Percentiles rank a stretch among this genome's conserved stretches.
Conservation (phyloP, 2,797 vertebrate species). For the Paguma larvata region DNA sequence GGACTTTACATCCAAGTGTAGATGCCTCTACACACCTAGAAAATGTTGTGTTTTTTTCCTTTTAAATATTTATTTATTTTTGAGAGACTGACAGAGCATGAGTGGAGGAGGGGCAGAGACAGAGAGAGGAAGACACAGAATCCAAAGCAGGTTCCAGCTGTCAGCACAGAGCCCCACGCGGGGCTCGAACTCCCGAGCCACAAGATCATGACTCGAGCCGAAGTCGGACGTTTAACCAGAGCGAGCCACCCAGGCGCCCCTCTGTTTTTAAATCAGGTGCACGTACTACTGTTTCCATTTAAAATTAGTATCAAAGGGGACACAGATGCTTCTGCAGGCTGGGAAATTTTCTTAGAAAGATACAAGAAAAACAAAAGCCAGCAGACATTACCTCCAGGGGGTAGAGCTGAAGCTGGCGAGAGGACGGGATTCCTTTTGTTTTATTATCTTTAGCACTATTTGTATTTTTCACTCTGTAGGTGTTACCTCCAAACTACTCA, state of each 20-base stretch:
- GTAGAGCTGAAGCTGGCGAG: too few species aligned
- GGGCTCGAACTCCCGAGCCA: too few species aligned
- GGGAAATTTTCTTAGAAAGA: conserved; percentile 27
- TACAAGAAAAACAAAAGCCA: background rate
- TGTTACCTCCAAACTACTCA: conserved; percentile 16
- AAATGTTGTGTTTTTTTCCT: background rate
- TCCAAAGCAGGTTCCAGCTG: too few species aligned
- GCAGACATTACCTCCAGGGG: background rate
- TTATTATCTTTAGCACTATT: conserved; percentile 51
- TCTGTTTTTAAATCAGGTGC: background rate
- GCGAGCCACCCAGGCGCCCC: too few species aligned
- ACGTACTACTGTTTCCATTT: background rate
- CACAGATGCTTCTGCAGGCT: background rate
- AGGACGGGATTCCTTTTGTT: background rate
- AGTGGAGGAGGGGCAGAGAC: too few species aligned
- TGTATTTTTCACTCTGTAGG: conserved; percentile 27
- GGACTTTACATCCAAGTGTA: background rate
- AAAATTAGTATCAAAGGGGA: background rate
- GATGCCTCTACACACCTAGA: background rate
- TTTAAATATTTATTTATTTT: too few species aligned
- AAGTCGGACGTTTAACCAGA: too few species aligned
- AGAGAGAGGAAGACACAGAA: too few species aligned
- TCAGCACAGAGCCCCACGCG: too few species aligned
- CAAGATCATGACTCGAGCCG: too few species aligned
- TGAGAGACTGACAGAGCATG: too few species aligned